These are phyloP conservation scores for Pygoscelis adeliae DNA, from an alignment of 2,113 vertebrate genomes.

Conservation along the genomic window DNA sequence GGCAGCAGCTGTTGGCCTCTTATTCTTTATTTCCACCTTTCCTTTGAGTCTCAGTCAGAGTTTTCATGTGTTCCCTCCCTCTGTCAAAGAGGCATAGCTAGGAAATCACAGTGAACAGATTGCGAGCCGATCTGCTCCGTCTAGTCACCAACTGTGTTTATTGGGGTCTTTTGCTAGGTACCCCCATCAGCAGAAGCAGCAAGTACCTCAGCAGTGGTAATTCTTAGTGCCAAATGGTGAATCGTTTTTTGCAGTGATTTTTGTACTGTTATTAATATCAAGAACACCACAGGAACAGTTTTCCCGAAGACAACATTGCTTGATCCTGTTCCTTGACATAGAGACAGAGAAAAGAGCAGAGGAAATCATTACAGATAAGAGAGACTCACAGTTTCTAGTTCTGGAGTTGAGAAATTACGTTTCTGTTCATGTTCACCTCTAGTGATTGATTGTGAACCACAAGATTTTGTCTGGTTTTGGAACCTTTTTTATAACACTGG, in stretches of 20 bases:
- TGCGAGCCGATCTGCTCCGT: accelerated
- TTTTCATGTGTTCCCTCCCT: background rate
- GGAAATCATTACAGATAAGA: background rate
- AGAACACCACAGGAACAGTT: background rate
- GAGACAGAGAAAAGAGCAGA: background rate
- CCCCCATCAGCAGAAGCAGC: background rate
- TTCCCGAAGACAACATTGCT: background rate
- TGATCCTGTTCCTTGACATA: background rate
- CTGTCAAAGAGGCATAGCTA: background rate
- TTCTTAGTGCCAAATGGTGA: background rate
- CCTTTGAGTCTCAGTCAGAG: background rate
- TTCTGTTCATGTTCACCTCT: background rate
- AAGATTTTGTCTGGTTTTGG: background rate
- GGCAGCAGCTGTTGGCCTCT: background rate
- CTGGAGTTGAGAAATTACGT: background rate
- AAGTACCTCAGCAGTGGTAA: background rate
- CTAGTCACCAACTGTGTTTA: accelerated
- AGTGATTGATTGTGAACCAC: background rate
- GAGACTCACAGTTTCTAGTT: background rate
- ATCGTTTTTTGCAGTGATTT: background rate
- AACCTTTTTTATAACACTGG: background rate
- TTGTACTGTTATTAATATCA: background rate
- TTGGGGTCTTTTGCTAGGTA: background rate
- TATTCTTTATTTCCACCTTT: background rate
- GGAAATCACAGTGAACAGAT: background rate